A percentile compares a stretch with the other conserved stretches of the same genome.
These are phyloP conservation scores for Ptychoptera contaminata DNA, from an alignment of 2,888 invertebrate species.

Conservation along the genomic window DNA sequence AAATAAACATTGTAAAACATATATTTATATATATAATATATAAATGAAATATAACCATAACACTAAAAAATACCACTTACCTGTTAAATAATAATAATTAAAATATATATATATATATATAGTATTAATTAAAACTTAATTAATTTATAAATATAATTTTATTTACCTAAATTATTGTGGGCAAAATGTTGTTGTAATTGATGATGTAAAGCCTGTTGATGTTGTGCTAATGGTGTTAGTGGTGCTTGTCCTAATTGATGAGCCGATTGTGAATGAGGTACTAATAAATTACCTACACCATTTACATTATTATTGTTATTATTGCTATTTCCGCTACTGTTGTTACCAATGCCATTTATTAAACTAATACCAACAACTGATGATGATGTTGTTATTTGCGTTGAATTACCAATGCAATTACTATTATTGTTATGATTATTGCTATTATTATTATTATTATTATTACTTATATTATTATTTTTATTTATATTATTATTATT, in stretches of 20 bases:
- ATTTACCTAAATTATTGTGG: constrained; percentile 32
- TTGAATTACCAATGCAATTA: not conserved
- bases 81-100: no score
- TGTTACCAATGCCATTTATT: constrained; percentile 15
- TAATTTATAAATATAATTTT: not conserved
- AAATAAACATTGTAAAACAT: no score
- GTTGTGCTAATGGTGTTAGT: constrained; percentile 36
- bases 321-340: constrained; percentile 1
- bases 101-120: no score
- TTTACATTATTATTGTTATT: constrained; percentile 11
- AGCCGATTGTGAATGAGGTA: constrained; percentile 31
- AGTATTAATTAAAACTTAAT: constrained; percentile 1
- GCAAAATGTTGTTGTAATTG: constrained; percentile 42
- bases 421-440: constrained; percentile 12
- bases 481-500: constrained; percentile 18
- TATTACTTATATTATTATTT: constrained; percentile 24
- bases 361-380: constrained; percentile 6
- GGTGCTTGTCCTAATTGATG: constrained; percentile 25
- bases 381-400: constrained; percentile 14
- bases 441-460: constrained; percentile 33
- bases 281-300: constrained; percentile 15
- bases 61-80: no score
- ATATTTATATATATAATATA: no score
- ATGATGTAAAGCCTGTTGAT: constrained; percentile 43
- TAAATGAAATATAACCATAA: no score